These are phyloP conservation scores for Tricholaema leucomelas DNA, from an alignment of 2,113 vertebrate genomes.

Conservation along the genomic window DNA sequence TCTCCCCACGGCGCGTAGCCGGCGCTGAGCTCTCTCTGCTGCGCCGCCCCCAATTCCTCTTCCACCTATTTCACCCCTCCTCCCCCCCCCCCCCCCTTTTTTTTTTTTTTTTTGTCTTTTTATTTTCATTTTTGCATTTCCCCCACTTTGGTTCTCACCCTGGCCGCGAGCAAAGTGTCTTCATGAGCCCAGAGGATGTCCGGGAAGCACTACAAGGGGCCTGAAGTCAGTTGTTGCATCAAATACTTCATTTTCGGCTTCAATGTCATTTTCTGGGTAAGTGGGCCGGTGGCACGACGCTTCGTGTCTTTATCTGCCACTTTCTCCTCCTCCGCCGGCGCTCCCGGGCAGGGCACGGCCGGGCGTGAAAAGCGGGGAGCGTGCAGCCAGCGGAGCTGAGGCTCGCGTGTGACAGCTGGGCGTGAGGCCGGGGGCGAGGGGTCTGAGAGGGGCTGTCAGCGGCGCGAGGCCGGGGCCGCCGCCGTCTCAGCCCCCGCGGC, in stretches of 20 bases:
- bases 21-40: neutral
- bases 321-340: neutral
- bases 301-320: neutral
- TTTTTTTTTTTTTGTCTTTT: no score
- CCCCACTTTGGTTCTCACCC: neutral
- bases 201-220: conserved; percentile 97
- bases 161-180: conserved; percentile 54
- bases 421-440: neutral
- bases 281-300: conserved; percentile 39
- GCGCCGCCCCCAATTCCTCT: neutral
- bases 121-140: neutral
- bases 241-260: conserved; percentile 99
- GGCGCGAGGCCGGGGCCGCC: neutral
- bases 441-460: neutral
- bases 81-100: no score
- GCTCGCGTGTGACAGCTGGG: neutral
- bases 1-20: neutral
- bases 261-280: conserved; percentile 99
- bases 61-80: neutral
- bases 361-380: fast-evolving
- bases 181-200: conserved; percentile 88
- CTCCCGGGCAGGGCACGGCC: neutral
- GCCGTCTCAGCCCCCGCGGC: neutral
- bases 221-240: conserved; percentile 99
- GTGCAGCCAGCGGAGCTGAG: neutral